Base-by-base conservation (phyloP, 2,113 vertebrate species). In the Cyprinus carpio region DNA sequence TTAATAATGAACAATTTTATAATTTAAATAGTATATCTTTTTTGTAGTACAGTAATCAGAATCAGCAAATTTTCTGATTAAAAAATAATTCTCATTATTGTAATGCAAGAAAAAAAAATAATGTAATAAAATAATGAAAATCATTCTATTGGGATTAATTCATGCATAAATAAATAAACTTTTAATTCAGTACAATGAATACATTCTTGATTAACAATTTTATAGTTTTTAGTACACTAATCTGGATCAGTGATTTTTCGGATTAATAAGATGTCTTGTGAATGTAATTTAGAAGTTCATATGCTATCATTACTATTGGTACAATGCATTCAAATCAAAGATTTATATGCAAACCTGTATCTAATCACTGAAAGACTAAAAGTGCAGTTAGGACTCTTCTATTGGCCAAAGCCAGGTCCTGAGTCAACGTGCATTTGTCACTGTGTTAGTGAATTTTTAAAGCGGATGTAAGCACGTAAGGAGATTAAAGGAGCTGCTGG, bases 401-500 rank as follows among this genome's bases (percentile, higher is more conserved):
- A 25, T 23, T 25, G 74, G 64, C 75, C 60, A 79, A 13, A 25
- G 67, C 54, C 29, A 31, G 6, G 10, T 69, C 27, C 37, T 3
- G 16, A 27, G 83, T 85, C 89, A 87, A 91, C 89, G 78, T 88
- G 80, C 76, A 82, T 82, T 64, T 89, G 78, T 88, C 89, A 89
- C 89, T 86, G 83, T 83, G 89, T 86, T 89, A 89, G 91, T 95
- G 94, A 93, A 92, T 96, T 76, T 82, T 67, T 77, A 95, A 96
- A 96, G 93, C 96, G 93, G 91, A 93, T 95, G 93, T 91, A 95
- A 93, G 90, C 92, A 91, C 92, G 89, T 93, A 92, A 95, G 91
- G 89, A 95, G 93, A 96, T 96, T 96, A 95, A 93, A 95, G 92
- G 89, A 90, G 93, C 94, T 91, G 93, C 93, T 91, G 92, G 93